These are phyloP conservation scores for Phrynocephalus versicolor DNA, from an alignment of 2,113 vertebrate species.

Conservation along the genomic window DNA sequence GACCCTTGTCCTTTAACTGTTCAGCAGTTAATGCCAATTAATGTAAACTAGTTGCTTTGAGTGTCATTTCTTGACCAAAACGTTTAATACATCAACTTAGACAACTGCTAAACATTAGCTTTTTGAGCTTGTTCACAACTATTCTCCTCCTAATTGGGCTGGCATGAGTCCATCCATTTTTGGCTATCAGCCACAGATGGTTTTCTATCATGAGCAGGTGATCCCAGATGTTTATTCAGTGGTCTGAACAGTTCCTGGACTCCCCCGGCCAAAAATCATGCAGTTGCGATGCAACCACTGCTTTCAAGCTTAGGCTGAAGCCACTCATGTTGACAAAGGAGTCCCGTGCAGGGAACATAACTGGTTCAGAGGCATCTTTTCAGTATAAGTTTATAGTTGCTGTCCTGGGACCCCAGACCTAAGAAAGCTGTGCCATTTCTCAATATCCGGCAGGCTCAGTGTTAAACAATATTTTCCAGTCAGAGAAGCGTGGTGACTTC, in stretches of 20 bases:
- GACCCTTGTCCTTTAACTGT: too few species aligned
- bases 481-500: too few species aligned
- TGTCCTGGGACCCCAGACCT: background rate
- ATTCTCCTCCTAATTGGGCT: background rate
- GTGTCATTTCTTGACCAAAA: too few species aligned
- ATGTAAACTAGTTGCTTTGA: too few species aligned
- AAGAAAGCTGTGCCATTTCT: background rate
- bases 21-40: too few species aligned
- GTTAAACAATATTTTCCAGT: background rate
- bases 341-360: background rate
- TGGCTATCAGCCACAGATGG: background rate
- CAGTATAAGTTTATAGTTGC: background rate
- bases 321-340: background rate
- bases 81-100: too few species aligned
- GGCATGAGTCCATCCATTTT: background rate
- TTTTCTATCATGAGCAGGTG: background rate
- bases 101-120: too few species aligned
- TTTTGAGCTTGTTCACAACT: too few species aligned
- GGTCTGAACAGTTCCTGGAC: background rate
- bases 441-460: background rate
- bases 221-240: background rate
- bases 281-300: background rate
- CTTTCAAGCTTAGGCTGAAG: background rate
- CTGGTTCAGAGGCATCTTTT: background rate
- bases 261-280: background rate